Conservation (phyloP, 2,113 vertebrate species). For the Mystacornis crossleyi region DNA sequence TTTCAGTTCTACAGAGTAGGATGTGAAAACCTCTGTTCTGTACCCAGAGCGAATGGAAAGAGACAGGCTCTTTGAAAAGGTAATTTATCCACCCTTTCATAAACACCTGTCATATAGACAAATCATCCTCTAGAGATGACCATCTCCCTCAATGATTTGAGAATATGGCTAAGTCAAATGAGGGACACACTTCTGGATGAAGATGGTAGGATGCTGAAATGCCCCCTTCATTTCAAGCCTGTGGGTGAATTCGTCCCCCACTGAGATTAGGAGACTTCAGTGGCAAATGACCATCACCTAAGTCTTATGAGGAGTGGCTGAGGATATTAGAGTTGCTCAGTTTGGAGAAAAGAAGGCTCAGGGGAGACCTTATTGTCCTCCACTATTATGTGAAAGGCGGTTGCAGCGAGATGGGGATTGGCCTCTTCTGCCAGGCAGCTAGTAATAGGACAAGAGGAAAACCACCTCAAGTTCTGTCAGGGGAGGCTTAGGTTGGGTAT, state of each 20-base stretch:
- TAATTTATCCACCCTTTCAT: not conserved
- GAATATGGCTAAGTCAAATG: not conserved
- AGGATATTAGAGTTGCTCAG: not conserved
- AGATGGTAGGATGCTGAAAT: fast-evolving
- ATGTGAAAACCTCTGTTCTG: not conserved
- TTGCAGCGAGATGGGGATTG: fast-evolving
- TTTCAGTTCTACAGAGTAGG: not conserved
- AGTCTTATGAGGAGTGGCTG: not conserved
- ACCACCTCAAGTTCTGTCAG: not conserved
- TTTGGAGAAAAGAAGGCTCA: not conserved
- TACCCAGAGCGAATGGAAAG: not conserved
- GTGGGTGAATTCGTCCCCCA: not conserved
- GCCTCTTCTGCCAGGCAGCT: not conserved
- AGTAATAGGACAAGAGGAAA: not conserved
- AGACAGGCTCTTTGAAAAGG: not conserved
- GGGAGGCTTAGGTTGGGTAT: not conserved
- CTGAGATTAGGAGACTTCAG: not conserved
- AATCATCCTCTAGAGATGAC: not conserved
- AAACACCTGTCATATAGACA: not conserved
- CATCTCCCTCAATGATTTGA: not conserved
- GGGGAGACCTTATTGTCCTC: not conserved
- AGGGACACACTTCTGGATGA: not conserved
- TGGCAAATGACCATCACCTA: not conserved
- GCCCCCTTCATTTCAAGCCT: not conserved
- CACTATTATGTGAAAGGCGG: not conserved